phyloP scores from a whole-genome alignment of 2,797 vertebrate species.

The Adrianichthys oophorus region DNA sequence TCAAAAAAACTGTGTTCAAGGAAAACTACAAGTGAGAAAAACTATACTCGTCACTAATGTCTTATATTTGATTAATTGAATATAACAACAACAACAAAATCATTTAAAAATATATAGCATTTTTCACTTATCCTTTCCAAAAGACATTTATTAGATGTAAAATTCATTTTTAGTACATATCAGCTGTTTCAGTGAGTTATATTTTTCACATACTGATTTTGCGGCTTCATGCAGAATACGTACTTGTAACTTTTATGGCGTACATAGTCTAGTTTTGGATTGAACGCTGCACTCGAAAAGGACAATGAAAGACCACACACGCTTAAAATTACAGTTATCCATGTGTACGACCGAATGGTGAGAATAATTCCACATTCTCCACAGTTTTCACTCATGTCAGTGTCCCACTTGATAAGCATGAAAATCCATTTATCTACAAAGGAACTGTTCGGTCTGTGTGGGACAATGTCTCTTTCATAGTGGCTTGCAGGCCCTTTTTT shows the following conservation, averaged over 20 bases:
- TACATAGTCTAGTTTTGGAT: slow-evolving; percentile 25
- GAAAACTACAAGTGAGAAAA: too few relatives aligned
- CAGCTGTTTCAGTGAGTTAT: not conserved
- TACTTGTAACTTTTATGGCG: slow-evolving; percentile 11
- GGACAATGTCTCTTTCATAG: slow-evolving; percentile 75
- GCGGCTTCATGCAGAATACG: not conserved
- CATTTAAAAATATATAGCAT: too few relatives aligned
- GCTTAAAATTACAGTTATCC: slow-evolving; percentile 54
- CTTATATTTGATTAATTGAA: too few relatives aligned
- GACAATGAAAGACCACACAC: slow-evolving; percentile 69
- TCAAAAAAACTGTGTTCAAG: too few relatives aligned
- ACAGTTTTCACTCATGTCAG: slow-evolving; percentile 74
- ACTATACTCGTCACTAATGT: too few relatives aligned
- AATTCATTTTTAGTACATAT: too few relatives aligned
- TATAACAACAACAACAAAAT: too few relatives aligned
- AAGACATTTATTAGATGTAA: too few relatives aligned
- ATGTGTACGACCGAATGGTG: slow-evolving; percentile 40
- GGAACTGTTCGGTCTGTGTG: slow-evolving; percentile 52
- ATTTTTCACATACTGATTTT: slow-evolving; percentile 1
- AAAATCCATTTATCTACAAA: slow-evolving; percentile 81
- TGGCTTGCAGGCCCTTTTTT: slow-evolving; percentile 49
- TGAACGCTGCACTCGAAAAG: slow-evolving; percentile 21
- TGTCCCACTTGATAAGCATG: slow-evolving; percentile 74
- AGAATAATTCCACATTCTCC: slow-evolving; percentile 75
- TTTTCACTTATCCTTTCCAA: not conserved